Conservation (phyloP, 2,113 vertebrate species). For the Campylorhamphus procurvoides region DNA sequence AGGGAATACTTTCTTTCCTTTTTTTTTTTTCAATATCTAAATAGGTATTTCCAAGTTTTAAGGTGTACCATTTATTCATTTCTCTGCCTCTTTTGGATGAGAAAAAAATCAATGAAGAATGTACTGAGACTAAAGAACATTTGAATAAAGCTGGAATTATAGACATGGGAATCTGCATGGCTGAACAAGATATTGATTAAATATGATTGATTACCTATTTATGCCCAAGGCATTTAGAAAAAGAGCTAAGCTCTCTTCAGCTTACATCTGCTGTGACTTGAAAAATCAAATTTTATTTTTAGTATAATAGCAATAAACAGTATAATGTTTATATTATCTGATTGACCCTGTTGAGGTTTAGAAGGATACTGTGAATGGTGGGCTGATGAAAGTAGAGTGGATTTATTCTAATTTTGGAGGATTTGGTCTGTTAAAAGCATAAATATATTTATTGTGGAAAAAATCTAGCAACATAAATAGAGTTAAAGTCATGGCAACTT, state of each 20-base stretch:
- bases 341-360: not conserved
- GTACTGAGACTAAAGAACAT: constrained; percentile 15
- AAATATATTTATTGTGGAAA: not conserved
- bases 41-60: not conserved
- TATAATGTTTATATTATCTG: constrained; percentile 32
- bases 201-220: constrained; percentile 63
- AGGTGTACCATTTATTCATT: not conserved
- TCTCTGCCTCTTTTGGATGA: not conserved
- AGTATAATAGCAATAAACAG: not conserved
- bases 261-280: constrained; percentile 33
- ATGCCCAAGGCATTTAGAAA: constrained; percentile 28
- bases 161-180: constrained; percentile 35
- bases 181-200: constrained; percentile 64
- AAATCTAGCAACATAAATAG: not conserved
- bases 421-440: not conserved
- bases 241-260: constrained; percentile 44
- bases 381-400: not conserved
- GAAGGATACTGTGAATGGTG: not conserved
- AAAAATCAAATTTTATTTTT: constrained; percentile 59
- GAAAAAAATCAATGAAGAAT: constrained; percentile 9
- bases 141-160: constrained; percentile 54
- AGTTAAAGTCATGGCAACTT: not conserved
- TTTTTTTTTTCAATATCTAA: not conserved
- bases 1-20: not conserved
- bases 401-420: not conserved